These are phyloP conservation scores for Luehdorfia chinensis DNA, from an alignment of 1,140 invertebrate species.

Conservation along the genomic window DNA sequence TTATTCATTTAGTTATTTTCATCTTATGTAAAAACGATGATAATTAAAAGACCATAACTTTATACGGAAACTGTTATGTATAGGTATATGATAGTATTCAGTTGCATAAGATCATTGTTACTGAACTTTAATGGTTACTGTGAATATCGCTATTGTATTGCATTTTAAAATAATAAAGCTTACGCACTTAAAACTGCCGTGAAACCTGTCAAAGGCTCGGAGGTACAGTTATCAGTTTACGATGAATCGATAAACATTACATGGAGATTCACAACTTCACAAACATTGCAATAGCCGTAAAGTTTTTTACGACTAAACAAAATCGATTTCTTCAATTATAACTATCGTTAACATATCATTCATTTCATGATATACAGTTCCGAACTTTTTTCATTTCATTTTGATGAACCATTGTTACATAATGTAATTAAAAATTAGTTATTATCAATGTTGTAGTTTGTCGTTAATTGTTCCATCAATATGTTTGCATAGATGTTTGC, in stretches of 20 bases:
- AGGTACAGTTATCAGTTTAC: slow-evolving; percentile 39
- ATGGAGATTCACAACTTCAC: slow-evolving; percentile 38
- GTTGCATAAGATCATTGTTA: neutral
- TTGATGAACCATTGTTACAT: neutral
- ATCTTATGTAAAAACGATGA: slow-evolving; percentile 3
- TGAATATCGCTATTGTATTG: slow-evolving; percentile 18
- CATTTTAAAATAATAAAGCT: slow-evolving; percentile 57
- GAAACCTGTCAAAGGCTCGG: slow-evolving; percentile 59
- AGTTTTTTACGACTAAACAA: no score
- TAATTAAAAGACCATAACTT: neutral
- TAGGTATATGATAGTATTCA: neutral
- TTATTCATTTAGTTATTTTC: slow-evolving; percentile 4
- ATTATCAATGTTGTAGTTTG: neutral
- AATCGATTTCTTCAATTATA: neutral
- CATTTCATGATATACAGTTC: no score
- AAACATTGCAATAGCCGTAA: no score
- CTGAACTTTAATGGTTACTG: neutral
- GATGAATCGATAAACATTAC: slow-evolving; percentile 55
- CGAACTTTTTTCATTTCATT: neutral
- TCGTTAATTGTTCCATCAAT: neutral
- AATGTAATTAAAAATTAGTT: no score
- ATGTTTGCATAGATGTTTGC: slow-evolving; percentile 32
- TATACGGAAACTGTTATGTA: no score
- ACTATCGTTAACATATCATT: no score
- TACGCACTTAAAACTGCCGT: slow-evolving; percentile 39